Conservation (phyloP, 2,888 invertebrate species). For the Pogonocherus hispidulus region DNA sequence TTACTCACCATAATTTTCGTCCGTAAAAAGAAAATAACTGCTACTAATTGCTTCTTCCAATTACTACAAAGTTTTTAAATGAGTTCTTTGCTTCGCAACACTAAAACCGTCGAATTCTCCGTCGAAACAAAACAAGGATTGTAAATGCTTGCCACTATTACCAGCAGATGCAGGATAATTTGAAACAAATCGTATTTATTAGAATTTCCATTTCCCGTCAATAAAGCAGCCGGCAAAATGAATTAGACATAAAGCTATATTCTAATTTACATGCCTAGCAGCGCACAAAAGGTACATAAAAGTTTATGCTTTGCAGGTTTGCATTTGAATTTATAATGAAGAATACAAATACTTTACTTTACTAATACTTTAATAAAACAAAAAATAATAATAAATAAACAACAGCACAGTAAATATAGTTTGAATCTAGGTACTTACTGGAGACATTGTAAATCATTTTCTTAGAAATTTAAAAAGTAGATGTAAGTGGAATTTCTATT, state of each 20-base stretch:
- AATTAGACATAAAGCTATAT: conserved; percentile 13
- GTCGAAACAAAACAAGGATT: neutral
- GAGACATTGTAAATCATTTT: too few relatives aligned
- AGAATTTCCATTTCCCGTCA: conserved; percentile 8
- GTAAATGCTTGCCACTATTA: neutral
- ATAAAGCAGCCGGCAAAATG: conserved; percentile 12
- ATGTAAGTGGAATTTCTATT: too few relatives aligned
- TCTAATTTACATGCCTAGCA: conserved; percentile 9
- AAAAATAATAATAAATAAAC: too few relatives aligned
- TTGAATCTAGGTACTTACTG: too few relatives aligned
- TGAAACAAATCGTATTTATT: conserved; percentile 17
- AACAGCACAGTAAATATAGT: too few relatives aligned
- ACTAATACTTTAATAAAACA: too few relatives aligned
- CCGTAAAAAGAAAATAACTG: neutral
- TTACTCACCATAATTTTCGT: too few relatives aligned
- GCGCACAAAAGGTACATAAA: conserved; percentile 5
- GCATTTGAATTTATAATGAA: neutral
- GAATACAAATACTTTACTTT: too few relatives aligned
- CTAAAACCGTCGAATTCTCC: neutral
- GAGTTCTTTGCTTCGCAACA: neutral
- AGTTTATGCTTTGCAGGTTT: conserved; percentile 6
- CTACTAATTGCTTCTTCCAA: neutral
- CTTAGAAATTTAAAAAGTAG: too few relatives aligned
- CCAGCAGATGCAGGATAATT: conserved; percentile 2
- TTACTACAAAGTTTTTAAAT: neutral